Base-by-base conservation (phyloP, 2,888 invertebrate species). In the Orchesella flavescens region DNA sequence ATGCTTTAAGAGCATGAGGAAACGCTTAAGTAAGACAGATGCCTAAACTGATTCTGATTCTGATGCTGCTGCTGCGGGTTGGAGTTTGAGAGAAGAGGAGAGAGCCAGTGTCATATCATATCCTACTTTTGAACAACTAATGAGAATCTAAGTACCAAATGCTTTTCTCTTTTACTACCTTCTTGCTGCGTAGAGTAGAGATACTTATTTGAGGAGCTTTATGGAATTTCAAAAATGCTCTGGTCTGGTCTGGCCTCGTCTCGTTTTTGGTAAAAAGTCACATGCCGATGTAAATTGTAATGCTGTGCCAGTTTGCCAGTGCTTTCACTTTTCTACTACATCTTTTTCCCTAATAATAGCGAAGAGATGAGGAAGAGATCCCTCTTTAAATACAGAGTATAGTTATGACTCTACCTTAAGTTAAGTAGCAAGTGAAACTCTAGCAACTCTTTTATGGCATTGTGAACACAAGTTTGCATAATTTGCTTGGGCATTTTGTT, bases 141-240 rank as follows among this genome's bases (percentile, higher is more conserved):
- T 80, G 80, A 80, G 80, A 80, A 80, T 80, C 73, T 80, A 80
- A 80, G 80, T 80, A 80, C 80, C 72, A 66, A 74, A 80, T 63
- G 80, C 66, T 73, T 80, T 73, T 68, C 66, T 55, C n/a, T 53
- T 73, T 74, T 65, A 63, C 73, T 73, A 73, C 73, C 73, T 73
- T 73, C 34, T 44, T 23, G 3, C 49, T 15, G 49, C 49, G n/a
- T 15, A n/a, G 12, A 9, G 7, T 44, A 7, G 17, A 59, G 17
- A 21, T 59, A 19, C 21, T 59, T 59, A 21, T 21, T 13, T 12
- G 2, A 10, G 34, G 34, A 34, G 34, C 34, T 34, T 34, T 34
- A 34, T 34, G 34, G 34, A 34, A 34, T 34, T 34, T 34, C 34
- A 34, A 34, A 59, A 10, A 59, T 21, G 17, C 12, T 15, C 49